Base-by-base conservation (phyloP, 2,797 vertebrate genomes). In the Myotis daubentonii region DNA sequence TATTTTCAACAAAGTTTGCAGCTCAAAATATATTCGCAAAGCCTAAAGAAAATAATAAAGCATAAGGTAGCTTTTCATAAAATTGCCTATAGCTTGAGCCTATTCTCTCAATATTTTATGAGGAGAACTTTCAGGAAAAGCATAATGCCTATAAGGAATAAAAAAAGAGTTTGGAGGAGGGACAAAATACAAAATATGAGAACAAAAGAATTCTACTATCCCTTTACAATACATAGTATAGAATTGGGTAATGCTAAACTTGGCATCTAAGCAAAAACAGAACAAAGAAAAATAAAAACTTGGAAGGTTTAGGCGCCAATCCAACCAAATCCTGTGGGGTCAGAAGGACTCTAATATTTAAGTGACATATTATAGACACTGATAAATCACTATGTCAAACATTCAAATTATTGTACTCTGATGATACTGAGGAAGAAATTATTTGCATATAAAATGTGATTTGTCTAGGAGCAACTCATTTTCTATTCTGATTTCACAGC, bases 371-470 rank as follows among this genome's bases (percentile, higher is more conserved):
- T 83, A 90, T 23, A 86, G 75, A 93, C 66, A 80, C 30, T 66
- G 78, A 93, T 92, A 91, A 87, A 90, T 96, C 87, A 93, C 78
- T 84, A 30, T 66, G 78, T 96, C 81, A 89, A 89, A 49, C 75
- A 74, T 9, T 87, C 66, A 89, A 93, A 93, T 95, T 90, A 94
- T 87, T 93, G 49, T 87, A 85, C 92, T 95, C 68, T 91, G 90
- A 88, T 95, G 89, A 86, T 65, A 94, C 13, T 66, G 62, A 66
- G 78, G 15, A 80, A 82, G 38, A 89, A 95, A 93, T 94, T 33
- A 95, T 91, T 96, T 90, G 84, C 91, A 93, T 95, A 94, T 95
- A 94, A 97, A 96, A 95, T 92, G 49, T 47, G 68, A 93, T 94
- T 87, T 95, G 72, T 94, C 94, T 92, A 90, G 65, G 30, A 95